phyloP scores from a whole-genome alignment of 2,797 vertebrate genomes.

The Buphagus erythrorhynchus region DNA sequence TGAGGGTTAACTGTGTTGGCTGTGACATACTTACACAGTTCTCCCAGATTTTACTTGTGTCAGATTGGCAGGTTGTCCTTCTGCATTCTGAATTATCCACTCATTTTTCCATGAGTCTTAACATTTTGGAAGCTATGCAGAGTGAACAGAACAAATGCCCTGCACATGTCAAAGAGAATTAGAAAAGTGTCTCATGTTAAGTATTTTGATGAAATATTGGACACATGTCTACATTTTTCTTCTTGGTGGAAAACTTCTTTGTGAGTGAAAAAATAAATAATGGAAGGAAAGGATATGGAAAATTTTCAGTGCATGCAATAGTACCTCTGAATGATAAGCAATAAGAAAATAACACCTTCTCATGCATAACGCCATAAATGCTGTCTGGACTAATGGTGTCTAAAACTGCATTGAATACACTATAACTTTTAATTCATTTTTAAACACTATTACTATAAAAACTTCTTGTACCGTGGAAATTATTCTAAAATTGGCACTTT shows the following conservation, averaged over 20 bases:
- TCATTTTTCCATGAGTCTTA: neutral
- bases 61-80: neutral
- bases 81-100: neutral
- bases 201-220: neutral
- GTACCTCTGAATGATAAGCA: conserved; percentile 4
- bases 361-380: conserved; percentile 33
- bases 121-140: neutral
- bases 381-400: conserved; percentile 18
- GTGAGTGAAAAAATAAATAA: neutral
- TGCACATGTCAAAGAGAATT: neutral
- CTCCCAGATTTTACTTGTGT: neutral
- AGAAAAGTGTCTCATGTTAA: neutral
- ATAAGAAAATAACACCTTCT: conserved; percentile 16
- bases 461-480: neutral
- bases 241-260: neutral
- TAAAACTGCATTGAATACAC: conserved; percentile 34
- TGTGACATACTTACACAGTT: neutral
- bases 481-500: neutral
- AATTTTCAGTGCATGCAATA: neutral
- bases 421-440: conserved; percentile 43
- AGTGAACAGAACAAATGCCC: neutral
- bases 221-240: neutral
- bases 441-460: conserved; percentile 22
- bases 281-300: neutral
- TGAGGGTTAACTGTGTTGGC: neutral